Percentiles rank a stretch among this genome's conserved stretches.
These are phyloP conservation scores for Gallinago paraguaiae DNA, from an alignment of 2,113 vertebrate genomes.

Conservation along the genomic window DNA sequence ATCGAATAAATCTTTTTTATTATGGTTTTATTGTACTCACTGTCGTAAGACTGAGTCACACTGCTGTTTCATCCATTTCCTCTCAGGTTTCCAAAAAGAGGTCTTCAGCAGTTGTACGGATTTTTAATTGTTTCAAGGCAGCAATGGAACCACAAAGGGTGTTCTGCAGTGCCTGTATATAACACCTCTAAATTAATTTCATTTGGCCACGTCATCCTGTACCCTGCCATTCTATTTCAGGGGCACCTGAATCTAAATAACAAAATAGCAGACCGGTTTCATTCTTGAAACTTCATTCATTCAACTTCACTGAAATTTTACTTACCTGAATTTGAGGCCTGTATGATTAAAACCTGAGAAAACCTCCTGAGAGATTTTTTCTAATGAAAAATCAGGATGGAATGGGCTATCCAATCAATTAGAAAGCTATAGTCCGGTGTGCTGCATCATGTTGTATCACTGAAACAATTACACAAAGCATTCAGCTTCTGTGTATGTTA, in stretches of 20 bases:
- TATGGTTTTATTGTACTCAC: background rate
- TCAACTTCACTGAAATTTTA: background rate
- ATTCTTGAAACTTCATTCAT: background rate
- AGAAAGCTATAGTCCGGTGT: background rate
- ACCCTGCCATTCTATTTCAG: background rate
- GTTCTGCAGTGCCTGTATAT: background rate
- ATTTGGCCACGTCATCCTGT: background rate
- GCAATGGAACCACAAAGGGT: background rate
- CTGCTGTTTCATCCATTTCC: background rate
- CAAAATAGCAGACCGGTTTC: background rate
- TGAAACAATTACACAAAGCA: background rate
- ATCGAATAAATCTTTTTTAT: constrained; percentile 29
- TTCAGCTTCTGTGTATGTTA: background rate
- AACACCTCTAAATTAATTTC: background rate
- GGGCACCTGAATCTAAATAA: background rate
- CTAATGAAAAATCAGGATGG: background rate
- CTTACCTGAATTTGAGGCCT: background rate
- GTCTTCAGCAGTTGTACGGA: background rate
- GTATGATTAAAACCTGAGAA: background rate
- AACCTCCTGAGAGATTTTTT: background rate
- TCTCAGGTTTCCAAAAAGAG: background rate
- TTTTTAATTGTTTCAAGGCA: background rate
- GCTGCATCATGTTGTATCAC: background rate
- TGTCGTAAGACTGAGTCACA: background rate
- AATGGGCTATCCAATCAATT: background rate